Evolutionary conservation across 2,113 vertebrate genomes (phyloP), one percentile per base, ranked within the genome.

Genomic region (Origma solitaria): DNA sequence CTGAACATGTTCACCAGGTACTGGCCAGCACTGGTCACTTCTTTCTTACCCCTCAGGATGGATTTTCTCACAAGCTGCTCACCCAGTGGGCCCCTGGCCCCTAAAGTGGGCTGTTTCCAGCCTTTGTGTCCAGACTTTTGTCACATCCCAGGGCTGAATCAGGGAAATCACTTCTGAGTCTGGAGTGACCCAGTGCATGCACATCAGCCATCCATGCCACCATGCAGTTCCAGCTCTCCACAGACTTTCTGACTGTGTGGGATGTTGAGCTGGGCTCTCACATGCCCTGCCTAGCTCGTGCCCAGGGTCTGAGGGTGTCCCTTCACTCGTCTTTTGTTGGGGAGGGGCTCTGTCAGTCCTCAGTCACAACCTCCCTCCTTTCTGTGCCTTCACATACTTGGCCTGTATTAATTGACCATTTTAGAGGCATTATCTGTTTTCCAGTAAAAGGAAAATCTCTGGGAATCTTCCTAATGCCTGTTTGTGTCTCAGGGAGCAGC

Each of bases 1-100:
- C 98, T 99, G 88, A 99, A 99, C 96, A 99, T 99, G 99, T 99
- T 99, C 97, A 99, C 99, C 96, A 99, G 99, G 99, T 99, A 97
- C 49, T 75, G 78, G 11, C 37, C n/a, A 9, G 0, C 10, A 5
- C 5, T 71, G 14, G 3, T n/a, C 22, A 10, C 47, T 62, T 28
- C 49, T 49, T 73, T 56, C 42, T 56, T 47, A 31, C 4, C 44
- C 45, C 82, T 86, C 1, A 2, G 47, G 11, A 7, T 58, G 47
- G 21, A 73, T 73, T 44, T 2, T 51, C 28, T 35, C 11, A 33
- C 51, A 8, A 82, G 54, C 50, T 62, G 56, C 70, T 85, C 37
- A 47, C 49, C 23, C 44, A 60, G 8, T 2, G 2, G 21, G 2
- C 64, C 37, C 13, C 17, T 89, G 66, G 35, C 30, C 64, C 64